Base-by-base conservation (phyloP, 2,797 vertebrate genomes). In the Typhlichthys subterraneus region DNA sequence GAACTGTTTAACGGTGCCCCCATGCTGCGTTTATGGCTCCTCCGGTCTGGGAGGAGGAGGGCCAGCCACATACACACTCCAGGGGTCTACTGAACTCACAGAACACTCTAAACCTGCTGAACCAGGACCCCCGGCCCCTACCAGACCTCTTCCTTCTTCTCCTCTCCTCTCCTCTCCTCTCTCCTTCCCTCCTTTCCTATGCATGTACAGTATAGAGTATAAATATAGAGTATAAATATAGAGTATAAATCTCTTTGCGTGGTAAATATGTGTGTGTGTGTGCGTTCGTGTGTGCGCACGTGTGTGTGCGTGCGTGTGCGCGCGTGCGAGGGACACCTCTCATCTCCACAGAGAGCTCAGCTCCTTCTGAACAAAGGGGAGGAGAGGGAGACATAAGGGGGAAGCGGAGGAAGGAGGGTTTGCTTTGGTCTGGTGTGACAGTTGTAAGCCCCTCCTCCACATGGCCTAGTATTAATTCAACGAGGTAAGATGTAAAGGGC, bases 11-110 rank as follows among this genome's bases (percentile, higher is more conserved):
- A 89, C 50, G 31, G 73, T 6, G 48, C 63, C 66, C 75, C 68
- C 87, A 80, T 49, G 67, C 80, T 83, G 86, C 42, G 82, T 88
- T 87, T 86, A 87, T 42, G 61, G 76, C 61, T 72, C 48, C 72
- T 65, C 70, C 69, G 63, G 15, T 67, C 69, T 75, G 12, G 63
- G 72, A 81, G 80, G 77, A 80, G 70, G 77, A 66, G 72, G 70
- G 70, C 74, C 57, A 56, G 62, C 67, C 50, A 49, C 72, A 47
- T 70, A 70, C 53, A 57, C 6, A 11, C 57, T 73, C 72, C 72
- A 85, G 75, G 68, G 75, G 66, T 71, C 69, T 49, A 48, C 62
- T 65, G 67, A 65, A 56, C 65, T 72, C 69, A 63, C 61, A 59
- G 2, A 2, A 72, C 74, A 60, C 46, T 23, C 33, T 53, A 61